Conservation (phyloP, 2,113 vertebrate species). For the Zapus hudsonius region DNA sequence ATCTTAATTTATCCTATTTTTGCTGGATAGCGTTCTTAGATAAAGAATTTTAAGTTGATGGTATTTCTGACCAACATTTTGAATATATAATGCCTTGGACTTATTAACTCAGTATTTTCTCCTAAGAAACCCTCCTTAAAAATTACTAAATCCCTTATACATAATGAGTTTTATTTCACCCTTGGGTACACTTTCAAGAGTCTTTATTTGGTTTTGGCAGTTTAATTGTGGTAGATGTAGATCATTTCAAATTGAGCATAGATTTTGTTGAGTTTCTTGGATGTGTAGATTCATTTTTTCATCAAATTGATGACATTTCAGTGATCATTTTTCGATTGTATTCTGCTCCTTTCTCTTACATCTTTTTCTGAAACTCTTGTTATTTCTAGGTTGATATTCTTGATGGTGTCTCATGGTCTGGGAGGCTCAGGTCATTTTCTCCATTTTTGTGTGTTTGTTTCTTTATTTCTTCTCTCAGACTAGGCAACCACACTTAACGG, state of each 20-base stretch:
- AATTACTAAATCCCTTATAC: not conserved
- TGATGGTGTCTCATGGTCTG: not conserved
- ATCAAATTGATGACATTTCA: not conserved
- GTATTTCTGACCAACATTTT: too few relatives aligned
- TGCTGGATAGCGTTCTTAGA: not conserved
- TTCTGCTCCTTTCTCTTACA: not conserved
- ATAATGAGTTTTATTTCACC: not conserved
- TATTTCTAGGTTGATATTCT: not conserved
- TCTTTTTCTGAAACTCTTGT: not conserved
- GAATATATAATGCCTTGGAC: not conserved
- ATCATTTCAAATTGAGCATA: not conserved
- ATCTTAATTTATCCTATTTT: not conserved
- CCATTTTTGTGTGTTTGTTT: too few relatives aligned
- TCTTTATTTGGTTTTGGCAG: not conserved
- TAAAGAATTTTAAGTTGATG: not conserved
- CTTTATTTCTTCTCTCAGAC: not conserved
- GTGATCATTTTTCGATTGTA: not conserved
- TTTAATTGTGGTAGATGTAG: not conserved
- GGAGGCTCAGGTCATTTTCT: not conserved
- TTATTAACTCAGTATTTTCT: not conserved
- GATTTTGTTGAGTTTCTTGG: not conserved
- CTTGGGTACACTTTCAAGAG: not conserved
- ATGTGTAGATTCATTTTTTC: not conserved
- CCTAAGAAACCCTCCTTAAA: not conserved
- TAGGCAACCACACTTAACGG: not conserved